phyloP scores from a whole-genome alignment of 23 tunicate species.

The Clavelina lepadiformis region DNA sequence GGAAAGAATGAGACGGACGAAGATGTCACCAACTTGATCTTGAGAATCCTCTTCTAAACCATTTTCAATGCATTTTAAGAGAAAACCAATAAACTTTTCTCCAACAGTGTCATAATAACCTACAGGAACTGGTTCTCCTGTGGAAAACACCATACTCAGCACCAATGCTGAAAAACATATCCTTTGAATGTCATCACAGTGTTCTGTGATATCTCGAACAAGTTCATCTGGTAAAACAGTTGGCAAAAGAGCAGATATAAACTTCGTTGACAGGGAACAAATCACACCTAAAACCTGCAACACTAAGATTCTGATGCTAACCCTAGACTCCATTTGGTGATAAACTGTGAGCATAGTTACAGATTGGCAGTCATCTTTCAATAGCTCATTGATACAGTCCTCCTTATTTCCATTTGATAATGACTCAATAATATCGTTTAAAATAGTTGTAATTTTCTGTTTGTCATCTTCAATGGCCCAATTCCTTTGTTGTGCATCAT shows the following conservation, averaged over 20 bases:
- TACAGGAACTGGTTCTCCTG: slow-evolving; percentile 87
- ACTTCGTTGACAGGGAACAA: slow-evolving; percentile 39
- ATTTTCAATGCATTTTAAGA: slow-evolving; percentile 35
- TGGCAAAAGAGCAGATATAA: slow-evolving; percentile 43
- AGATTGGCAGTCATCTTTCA: slow-evolving; percentile 15
- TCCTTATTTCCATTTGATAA: slow-evolving; percentile 20
- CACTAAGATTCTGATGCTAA: slow-evolving; percentile 24
- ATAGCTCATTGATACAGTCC: slow-evolving; percentile 9
- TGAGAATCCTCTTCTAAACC: slow-evolving; percentile 30
- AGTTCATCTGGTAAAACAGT: slow-evolving; percentile 64
- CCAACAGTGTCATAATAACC: slow-evolving; percentile 62
- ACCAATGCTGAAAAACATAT: slow-evolving; percentile 60
- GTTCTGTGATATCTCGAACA: slow-evolving; percentile 40
- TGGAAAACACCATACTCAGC: slow-evolving; percentile 76
- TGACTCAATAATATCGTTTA: slow-evolving; percentile 39
- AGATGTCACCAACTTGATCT: slow-evolving; percentile 48
- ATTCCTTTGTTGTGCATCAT: slow-evolving; percentile 86
- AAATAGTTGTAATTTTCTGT: slow-evolving; percentile 39
- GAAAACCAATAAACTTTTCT: slow-evolving; percentile 27
- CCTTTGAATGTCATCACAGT: slow-evolving; percentile 43
- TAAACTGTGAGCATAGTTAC: slow-evolving; percentile 43
- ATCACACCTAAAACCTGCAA: slow-evolving; percentile 66
- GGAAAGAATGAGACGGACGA: slow-evolving; percentile 60
- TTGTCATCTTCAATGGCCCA: slow-evolving; percentile 91
- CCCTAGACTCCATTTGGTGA: slow-evolving; percentile 88